These are phyloP conservation scores for Neuroscelio doddi DNA, from an alignment of 2,888 invertebrate species.

Conservation along the genomic window DNA sequence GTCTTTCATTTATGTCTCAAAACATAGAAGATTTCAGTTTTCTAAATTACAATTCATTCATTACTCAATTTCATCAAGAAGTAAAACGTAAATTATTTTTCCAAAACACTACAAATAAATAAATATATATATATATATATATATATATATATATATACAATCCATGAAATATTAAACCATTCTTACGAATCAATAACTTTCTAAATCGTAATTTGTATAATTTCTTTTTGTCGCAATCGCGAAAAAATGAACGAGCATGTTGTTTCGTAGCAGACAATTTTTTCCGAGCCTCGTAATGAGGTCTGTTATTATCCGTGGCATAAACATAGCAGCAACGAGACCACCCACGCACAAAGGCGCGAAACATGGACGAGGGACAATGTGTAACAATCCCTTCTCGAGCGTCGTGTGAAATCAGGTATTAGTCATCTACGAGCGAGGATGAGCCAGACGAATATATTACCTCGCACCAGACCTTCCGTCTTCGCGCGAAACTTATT, in stretches of 20 bases:
- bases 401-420: slow-evolving; percentile 64
- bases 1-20: too few species aligned
- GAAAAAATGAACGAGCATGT: slow-evolving; percentile 18
- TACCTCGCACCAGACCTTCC: slow-evolving; percentile 30
- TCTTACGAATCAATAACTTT: too few species aligned
- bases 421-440: slow-evolving; percentile 57
- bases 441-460: slow-evolving; percentile 48
- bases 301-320: slow-evolving; percentile 44
- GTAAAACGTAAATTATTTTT: too few species aligned
- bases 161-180: too few species aligned
- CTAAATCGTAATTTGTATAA: too few species aligned
- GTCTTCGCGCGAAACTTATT: slow-evolving; percentile 38
- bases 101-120: too few species aligned
- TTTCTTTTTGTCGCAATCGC: slow-evolving; percentile 3
- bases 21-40: too few species aligned
- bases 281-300: slow-evolving; percentile 36
- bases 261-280: slow-evolving; percentile 27
- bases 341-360: slow-evolving; percentile 47
- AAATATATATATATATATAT: too few species aligned
- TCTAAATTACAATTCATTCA: too few species aligned
- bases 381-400: slow-evolving; percentile 68
- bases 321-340: slow-evolving; percentile 45
- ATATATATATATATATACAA: too few species aligned
- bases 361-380: slow-evolving; percentile 63
- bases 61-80: too few species aligned